Evolutionary conservation across 2,888 invertebrate species (phyloP).

Genomic region (Dendrolimus houi): DNA sequence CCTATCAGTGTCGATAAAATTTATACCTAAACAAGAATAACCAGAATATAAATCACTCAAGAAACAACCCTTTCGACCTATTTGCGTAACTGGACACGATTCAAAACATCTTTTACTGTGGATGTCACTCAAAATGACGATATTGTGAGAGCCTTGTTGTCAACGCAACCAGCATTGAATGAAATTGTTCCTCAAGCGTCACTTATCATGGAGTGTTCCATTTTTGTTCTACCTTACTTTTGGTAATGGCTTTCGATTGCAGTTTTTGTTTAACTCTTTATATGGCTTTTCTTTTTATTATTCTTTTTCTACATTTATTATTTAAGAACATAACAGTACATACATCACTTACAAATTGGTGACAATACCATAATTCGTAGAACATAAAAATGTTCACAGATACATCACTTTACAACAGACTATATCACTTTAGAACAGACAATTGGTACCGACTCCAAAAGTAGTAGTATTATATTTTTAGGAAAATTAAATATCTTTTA

Average conservation of each 20-base stretch:
- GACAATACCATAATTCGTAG: no score
- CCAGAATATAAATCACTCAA: conserved; percentile 57
- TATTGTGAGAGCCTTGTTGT: neutral
- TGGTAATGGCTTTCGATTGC: neutral
- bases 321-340: no score
- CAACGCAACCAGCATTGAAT: neutral
- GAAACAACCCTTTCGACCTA: conserved; percentile 48
- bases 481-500: no score
- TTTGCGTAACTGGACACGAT: conserved; percentile 49
- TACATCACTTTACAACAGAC: no score
- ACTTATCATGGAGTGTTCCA: neutral
- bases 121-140: conserved; percentile 11
- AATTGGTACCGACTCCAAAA: no score
- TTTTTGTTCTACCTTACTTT: neutral
- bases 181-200: neutral
- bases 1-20: conserved; percentile 46
- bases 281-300: no score
- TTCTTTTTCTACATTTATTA: no score
- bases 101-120: conserved; percentile 28
- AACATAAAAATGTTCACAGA: no score
- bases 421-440: no score
- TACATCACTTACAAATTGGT: no score
- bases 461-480: no score
- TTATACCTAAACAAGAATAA: conserved; percentile 44
- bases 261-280: neutral